Conservation (phyloP, 2,113 vertebrate genomes). For the Chloroceryle aenea region DNA sequence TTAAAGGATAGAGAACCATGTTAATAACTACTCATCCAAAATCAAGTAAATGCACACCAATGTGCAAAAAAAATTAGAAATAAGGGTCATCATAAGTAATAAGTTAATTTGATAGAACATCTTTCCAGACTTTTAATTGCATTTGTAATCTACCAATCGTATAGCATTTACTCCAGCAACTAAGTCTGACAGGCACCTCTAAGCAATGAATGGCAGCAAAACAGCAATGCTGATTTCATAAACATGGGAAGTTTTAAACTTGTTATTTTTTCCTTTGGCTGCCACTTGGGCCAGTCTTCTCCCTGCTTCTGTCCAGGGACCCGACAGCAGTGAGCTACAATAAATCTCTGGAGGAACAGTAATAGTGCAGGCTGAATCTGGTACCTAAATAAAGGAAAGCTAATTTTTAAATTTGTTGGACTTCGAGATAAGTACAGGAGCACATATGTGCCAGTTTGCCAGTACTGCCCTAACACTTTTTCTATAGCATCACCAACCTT, state of each 20-base stretch:
- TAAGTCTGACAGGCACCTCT: background rate
- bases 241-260: background rate
- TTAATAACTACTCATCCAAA: background rate
- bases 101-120: background rate
- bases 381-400: background rate
- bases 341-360: background rate
- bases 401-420: background rate
- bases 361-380: background rate
- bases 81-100: background rate
- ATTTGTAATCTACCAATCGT: background rate
- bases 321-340: background rate
- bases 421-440: background rate
- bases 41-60: background rate
- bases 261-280: background rate
- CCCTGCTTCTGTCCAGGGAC: accelerated
- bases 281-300: background rate
- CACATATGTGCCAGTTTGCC: background rate
- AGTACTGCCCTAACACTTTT: background rate
- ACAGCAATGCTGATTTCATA: background rate
- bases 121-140: background rate
- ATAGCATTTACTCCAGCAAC: background rate
- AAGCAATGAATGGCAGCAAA: background rate
- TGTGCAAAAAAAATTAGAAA: background rate
- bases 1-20: background rate
- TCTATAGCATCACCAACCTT: background rate